Conservation (phyloP, 2,113 vertebrate genomes). For the Ctenodactylus gundi region DNA sequence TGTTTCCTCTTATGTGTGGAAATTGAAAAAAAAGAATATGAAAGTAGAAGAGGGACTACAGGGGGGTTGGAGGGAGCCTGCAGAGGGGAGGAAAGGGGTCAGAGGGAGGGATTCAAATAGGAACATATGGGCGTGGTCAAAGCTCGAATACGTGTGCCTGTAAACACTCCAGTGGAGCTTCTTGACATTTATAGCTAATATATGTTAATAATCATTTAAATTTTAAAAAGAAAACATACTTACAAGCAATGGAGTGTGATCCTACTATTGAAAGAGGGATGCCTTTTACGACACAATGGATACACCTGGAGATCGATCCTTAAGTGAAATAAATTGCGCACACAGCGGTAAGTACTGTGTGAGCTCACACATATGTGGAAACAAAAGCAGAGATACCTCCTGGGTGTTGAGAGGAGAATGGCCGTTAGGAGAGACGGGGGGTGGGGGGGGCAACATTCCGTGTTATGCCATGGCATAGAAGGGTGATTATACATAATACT, state of each 20-base stretch:
- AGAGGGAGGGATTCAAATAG: neutral
- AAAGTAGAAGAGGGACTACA: neutral
- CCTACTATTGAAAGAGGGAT: neutral
- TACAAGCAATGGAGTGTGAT: neutral
- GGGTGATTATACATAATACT: fast-evolving
- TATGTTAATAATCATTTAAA: neutral
- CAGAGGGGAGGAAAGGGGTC: neutral
- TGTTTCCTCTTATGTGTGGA: neutral
- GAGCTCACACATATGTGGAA: neutral
- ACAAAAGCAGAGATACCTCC: neutral
- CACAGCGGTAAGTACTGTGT: neutral
- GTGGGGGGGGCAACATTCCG: neutral
- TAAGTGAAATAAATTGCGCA: neutral
- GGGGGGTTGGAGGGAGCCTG: neutral
- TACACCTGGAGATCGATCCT: neutral
- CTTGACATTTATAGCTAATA: neutral
- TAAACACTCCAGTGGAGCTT: neutral
- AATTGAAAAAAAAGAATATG: neutral
- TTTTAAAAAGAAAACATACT: neutral
- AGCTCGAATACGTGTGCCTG: too few species aligned
- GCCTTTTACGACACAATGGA: neutral
- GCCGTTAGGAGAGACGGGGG: neutral
- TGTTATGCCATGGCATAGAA: neutral
- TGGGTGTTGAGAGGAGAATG: neutral
- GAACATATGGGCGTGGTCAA: neutral